Evolutionary conservation across 2,797 vertebrate species (phyloP).

Genomic region (Benthosema pterotum): DNA sequence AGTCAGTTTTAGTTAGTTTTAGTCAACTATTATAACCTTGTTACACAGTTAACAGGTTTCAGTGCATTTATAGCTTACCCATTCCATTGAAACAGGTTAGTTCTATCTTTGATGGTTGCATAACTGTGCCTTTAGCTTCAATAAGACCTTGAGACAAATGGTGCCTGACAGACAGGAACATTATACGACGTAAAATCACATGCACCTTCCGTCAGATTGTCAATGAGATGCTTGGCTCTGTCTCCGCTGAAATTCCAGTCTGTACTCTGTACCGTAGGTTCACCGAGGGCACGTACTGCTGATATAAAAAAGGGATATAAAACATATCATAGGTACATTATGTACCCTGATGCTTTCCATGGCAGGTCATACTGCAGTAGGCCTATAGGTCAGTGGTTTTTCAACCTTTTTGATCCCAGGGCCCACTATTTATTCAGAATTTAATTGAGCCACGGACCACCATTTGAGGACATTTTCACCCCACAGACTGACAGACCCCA

Average conservation of each 20-base stretch:
- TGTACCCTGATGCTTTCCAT: conserved; percentile 37
- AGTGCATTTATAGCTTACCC: too few relatives aligned
- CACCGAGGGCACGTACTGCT: conserved; percentile 6
- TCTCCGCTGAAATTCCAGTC: conserved; percentile 29
- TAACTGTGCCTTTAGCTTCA: background rate
- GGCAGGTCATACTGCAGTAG: conserved; percentile 26
- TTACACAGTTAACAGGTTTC: too few relatives aligned
- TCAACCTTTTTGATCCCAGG: too few relatives aligned
- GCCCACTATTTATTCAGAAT: too few relatives aligned
- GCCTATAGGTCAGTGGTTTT: too few relatives aligned
- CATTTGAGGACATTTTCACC: too few relatives aligned
- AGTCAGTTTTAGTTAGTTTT: too few relatives aligned
- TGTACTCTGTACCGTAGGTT: conserved; percentile 10
- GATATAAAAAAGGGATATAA: conserved; percentile 13
- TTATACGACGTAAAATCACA: conserved; percentile 23
- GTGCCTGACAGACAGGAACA: conserved; percentile 10
- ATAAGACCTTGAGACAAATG: background rate
- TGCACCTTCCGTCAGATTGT: conserved; percentile 36
- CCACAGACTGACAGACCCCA: too few relatives aligned
- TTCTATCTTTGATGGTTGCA: background rate
- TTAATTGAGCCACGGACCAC: too few relatives aligned
- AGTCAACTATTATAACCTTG: too few relatives aligned
- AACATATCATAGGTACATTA: conserved; percentile 44
- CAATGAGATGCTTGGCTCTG: conserved; percentile 41
- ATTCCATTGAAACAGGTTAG: too few relatives aligned